phyloP scores from a whole-genome alignment of 2,797 vertebrate species.

The Eutrigla gurnardus region DNA sequence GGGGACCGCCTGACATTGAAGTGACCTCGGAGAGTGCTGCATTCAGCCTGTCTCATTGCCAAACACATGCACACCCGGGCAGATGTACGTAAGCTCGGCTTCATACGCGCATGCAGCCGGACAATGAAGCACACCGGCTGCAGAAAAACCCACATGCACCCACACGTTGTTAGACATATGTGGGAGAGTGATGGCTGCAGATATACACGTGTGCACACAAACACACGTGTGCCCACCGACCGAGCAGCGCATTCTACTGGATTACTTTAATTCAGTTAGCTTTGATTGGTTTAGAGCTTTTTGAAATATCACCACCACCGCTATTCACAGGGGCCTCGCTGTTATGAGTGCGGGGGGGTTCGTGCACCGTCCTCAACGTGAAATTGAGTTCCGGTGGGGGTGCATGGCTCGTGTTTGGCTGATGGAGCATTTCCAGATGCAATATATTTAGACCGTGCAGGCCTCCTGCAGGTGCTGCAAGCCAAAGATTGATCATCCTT shows the following conservation, averaged over 20 bases:
- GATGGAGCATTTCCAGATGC: conserved; percentile 51
- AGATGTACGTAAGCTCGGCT: conserved; percentile 5
- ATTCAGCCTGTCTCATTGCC: conserved; percentile 49
- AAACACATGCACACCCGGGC: conserved; percentile 22
- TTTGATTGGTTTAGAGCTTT: conserved; percentile 51
- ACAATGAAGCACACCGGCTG: conserved; percentile 13
- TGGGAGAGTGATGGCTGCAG: conserved; percentile 30
- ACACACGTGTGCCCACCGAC: conserved; percentile 6
- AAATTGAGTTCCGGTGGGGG: conserved; percentile 49
- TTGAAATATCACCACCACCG: conserved; percentile 29
- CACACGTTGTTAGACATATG: conserved; percentile 14
- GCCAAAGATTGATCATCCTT: conserved; percentile 58
- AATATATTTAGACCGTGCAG: conserved; percentile 61
- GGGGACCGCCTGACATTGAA: conserved; percentile 70
- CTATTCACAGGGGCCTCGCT: background rate
- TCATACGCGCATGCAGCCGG: background rate
- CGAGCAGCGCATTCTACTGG: conserved; percentile 33
- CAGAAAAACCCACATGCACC: conserved; percentile 6
- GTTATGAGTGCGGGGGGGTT: background rate
- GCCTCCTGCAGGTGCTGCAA: conserved; percentile 51
- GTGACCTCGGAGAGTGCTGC: conserved; percentile 68
- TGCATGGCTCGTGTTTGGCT: conserved; percentile 36
- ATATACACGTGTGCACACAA: conserved; percentile 10
- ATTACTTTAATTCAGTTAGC: conserved; percentile 59
- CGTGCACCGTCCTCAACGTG: conserved; percentile 16